A percentile compares a stretch with the other conserved stretches of the same genome.
Conservation (phyloP, 2,888 invertebrate genomes). For the Epiperipatus broadwayi region DNA sequence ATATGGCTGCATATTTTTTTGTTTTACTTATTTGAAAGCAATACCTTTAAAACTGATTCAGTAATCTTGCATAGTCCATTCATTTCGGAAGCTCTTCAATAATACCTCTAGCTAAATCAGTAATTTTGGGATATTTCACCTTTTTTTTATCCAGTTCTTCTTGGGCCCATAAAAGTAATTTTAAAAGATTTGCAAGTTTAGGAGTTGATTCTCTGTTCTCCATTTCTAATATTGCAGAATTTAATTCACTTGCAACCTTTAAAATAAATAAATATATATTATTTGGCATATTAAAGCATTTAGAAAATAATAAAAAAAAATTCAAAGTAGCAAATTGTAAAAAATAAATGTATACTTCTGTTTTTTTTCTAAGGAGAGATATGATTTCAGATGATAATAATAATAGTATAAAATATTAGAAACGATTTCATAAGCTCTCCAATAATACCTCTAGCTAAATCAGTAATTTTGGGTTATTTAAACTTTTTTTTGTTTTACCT, state of each 20-base stretch:
- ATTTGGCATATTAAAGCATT: slow-evolving; percentile 8
- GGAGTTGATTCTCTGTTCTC: slow-evolving; percentile 79
- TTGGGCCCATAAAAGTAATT: slow-evolving; percentile 87
- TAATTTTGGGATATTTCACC: slow-evolving; percentile 87
- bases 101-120: slow-evolving; percentile 68
- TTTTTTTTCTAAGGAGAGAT: no score
- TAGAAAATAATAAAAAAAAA: slow-evolving; percentile 9
- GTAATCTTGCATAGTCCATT: slow-evolving; percentile 10
- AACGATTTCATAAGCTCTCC: slow-evolving; percentile 22
- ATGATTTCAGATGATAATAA: no score
- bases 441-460: no score
- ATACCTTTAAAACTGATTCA: no score
- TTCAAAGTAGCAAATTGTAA: no score
- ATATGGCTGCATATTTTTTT: no score
- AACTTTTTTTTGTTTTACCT: slow-evolving; percentile 81
- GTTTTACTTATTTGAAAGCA: no score
- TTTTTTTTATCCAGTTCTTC: slow-evolving; percentile 82
- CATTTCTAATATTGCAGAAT: slow-evolving; percentile 86
- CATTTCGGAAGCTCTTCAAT: slow-evolving; percentile 22
- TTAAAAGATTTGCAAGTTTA: slow-evolving; percentile 69
- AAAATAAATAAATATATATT: slow-evolving; percentile 17
- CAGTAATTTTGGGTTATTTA: slow-evolving; percentile 83
- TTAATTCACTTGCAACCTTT: slow-evolving; percentile 84
- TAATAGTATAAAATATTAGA: no score
- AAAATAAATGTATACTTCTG: no score